Conservation (phyloP, 2,797 vertebrate species). For the Sebastes trivittatus region DNA sequence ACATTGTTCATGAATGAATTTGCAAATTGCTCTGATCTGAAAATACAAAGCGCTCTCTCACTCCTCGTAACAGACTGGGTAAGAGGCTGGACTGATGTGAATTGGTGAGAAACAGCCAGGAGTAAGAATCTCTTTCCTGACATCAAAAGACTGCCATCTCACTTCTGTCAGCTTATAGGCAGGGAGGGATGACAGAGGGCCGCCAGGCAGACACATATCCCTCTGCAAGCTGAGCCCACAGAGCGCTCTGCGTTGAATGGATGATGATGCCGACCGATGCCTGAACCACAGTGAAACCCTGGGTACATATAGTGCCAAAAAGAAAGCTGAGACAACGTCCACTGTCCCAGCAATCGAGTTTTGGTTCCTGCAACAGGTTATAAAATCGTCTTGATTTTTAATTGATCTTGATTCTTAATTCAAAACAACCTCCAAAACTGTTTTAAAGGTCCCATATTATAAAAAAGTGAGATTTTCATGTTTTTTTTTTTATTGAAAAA, state of each 20-base stretch:
- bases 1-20: conserved; percentile 83
- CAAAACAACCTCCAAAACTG: neutral
- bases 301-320: conserved; percentile 2
- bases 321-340: conserved; percentile 13
- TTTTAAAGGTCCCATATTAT: no score
- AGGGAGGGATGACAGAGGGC: conserved; percentile 48
- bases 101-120: conserved; percentile 86
- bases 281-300: conserved; percentile 17
- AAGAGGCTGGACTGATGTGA: conserved; percentile 83
- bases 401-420: neutral
- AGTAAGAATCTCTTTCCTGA: conserved; percentile 86
- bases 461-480: no score
- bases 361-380: neutral
- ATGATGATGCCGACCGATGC: conserved; percentile 8
- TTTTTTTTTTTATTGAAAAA: no score
- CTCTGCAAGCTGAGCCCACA: conserved; percentile 40
- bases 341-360: neutral
- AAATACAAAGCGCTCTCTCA: conserved; percentile 88
- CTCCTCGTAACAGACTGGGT: conserved; percentile 78
- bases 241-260: conserved; percentile 25
- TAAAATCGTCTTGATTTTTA: neutral
- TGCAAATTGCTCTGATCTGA: conserved; percentile 95
- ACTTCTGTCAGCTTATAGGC: conserved; percentile 76
- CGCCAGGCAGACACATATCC: conserved; percentile 70
- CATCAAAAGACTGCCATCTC: conserved; percentile 87